Conservation (phyloP, 1,140 invertebrate genomes). For the Nasonia longicornis region DNA sequence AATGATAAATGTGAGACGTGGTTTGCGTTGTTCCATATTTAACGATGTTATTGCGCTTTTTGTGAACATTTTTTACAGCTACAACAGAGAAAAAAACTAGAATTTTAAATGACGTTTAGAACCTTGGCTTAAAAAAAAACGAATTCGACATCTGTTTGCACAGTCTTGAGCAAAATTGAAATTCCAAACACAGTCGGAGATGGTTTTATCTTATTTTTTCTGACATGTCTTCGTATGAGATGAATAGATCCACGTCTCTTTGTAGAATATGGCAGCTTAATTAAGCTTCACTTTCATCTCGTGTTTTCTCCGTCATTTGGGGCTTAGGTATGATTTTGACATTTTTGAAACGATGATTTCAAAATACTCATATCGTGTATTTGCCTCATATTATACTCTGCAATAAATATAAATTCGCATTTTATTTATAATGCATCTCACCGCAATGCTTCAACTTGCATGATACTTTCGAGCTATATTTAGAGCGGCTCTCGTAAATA, state of each 20-base stretch:
- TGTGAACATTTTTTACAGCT: background rate
- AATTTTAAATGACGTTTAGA: too few relatives aligned
- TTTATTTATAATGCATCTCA: slow-evolving; percentile 16
- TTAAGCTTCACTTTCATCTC: background rate
- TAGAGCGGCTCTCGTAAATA: slow-evolving; percentile 30
- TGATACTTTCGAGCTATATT: slow-evolving; percentile 29
- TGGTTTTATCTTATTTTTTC: too few relatives aligned
- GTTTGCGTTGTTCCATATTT: background rate
- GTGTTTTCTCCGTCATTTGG: background rate
- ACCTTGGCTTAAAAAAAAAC: too few relatives aligned
- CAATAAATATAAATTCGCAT: background rate
- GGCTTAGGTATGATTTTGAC: background rate
- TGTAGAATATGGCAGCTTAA: too few relatives aligned
- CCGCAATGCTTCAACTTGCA: background rate
- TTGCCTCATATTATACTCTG: background rate
- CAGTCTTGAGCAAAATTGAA: too few relatives aligned
- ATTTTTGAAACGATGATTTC: background rate
- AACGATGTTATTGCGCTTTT: background rate
- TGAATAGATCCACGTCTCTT: background rate
- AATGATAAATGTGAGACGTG: background rate
- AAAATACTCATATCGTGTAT: background rate
- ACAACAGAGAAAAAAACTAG: too few relatives aligned
- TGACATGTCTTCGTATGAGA: background rate
- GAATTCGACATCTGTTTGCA: too few relatives aligned
- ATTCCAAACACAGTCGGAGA: too few relatives aligned